Base-by-base conservation (phyloP, 2,888 invertebrate species). In the Bedellia somnulentella region DNA sequence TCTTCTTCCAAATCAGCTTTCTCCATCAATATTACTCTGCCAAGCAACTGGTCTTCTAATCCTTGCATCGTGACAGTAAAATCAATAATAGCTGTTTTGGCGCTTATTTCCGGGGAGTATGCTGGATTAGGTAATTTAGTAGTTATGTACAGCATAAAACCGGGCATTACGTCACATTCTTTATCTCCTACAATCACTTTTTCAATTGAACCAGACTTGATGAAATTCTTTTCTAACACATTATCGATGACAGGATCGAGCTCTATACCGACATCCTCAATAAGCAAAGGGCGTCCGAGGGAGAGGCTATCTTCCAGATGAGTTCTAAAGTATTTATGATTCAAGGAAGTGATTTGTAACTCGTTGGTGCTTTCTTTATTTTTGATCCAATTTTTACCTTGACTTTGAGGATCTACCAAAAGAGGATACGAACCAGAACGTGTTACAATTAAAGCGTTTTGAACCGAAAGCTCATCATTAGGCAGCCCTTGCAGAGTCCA, bases 61-160 rank as follows among this genome's bases (percentile, higher is more conserved):
- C 97, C 96, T 50, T 90, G 84, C 89, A 94, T 94, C 3, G 97
- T 97, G 1, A 97, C 97, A 1, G 97, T 97, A 52, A 97, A 97
- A 57, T 97, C 96, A 44, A 97, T 96, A 32, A 97, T 94, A 0
- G 95, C 93, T 0, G 95, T 95, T 57, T 94, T 94, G 1, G 97
- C 96, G 47, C 93, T 93, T 39, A 97, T 87, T 76, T 97, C 97
- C 0, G 97, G 97, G 9, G 95, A 94, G 60, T 96, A 97, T 0
- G 94, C 88, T 0, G 97, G 97, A 70, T 97, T 97, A 1, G 94
- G 92, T 31, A 97, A 64, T 62, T 97, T 97, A 0, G 97, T 97
- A 2, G 97, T 97, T 29, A 97, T 90, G 51, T 96, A 97, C 3
- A 97, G 73, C 86, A 89, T 89, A 52, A 97, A 97, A 0, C 93